These are phyloP conservation scores for Falco rusticolus DNA, from an alignment of 2,797 vertebrate genomes.

Conservation along the genomic window DNA sequence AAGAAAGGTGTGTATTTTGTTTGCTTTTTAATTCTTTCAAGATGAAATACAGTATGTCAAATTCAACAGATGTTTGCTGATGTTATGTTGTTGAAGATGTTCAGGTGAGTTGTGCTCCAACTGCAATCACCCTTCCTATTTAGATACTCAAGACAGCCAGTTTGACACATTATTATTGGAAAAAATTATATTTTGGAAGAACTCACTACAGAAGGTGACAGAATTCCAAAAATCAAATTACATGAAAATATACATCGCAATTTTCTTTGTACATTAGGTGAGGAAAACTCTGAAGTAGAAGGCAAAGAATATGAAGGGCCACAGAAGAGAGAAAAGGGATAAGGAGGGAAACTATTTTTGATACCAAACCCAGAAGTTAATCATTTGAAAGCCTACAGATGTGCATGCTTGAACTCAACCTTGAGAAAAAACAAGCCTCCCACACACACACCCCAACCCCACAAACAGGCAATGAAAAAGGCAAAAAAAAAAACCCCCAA, in stretches of 20 bases:
- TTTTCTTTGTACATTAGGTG: slow-evolving; percentile 97
- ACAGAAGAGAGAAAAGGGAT: slow-evolving; percentile 62
- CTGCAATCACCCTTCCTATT: slow-evolving; percentile 39
- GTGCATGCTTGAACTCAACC: slow-evolving; percentile 89
- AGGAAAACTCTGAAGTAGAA: slow-evolving; percentile 83
- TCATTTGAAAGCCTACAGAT: slow-evolving; percentile 79
- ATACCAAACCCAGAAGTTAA: slow-evolving; percentile 82
- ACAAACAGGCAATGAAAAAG: slow-evolving; percentile 66
- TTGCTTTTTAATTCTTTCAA: not conserved
- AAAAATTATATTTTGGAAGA: slow-evolving; percentile 99
- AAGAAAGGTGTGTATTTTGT: not conserved
- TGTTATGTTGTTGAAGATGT: not conserved
- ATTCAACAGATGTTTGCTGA: not conserved
- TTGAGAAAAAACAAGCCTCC: slow-evolving; percentile 74
- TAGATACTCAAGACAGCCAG: slow-evolving; percentile 74
- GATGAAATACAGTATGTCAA: not conserved
- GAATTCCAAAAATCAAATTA: slow-evolving; percentile 93
- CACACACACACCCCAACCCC: not conserved
- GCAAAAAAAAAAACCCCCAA: slow-evolving; percentile 34
- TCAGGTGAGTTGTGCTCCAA: not conserved
- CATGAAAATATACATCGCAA: slow-evolving; percentile 99
- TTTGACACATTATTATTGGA: slow-evolving; percentile 85
- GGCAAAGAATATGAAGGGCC: slow-evolving; percentile 72
- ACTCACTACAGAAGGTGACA: slow-evolving; percentile 97
- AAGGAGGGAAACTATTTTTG: slow-evolving; percentile 59